These are phyloP conservation scores for Periophthalmodon schlosseri DNA, from an alignment of 2,113 vertebrate species.

Conservation along the genomic window DNA sequence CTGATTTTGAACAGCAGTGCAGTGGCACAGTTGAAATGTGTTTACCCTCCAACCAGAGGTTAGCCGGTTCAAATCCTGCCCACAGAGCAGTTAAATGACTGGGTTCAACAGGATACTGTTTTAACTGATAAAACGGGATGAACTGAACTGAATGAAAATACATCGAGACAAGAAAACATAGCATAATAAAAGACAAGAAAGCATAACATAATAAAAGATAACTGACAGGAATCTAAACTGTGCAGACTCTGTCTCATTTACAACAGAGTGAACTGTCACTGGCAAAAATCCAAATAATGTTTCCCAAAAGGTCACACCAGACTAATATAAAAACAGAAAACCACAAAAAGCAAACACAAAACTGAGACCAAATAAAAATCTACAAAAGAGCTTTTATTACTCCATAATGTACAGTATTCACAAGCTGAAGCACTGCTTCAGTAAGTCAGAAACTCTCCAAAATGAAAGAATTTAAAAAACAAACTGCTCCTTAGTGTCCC, in stretches of 20 bases:
- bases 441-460: conserved; percentile 73
- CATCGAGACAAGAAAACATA: too few species aligned
- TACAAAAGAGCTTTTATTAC: conserved; percentile 84
- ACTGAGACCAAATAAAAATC: conserved; percentile 84
- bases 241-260: too few species aligned
- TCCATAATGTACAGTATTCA: conserved; percentile 95
- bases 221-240: too few species aligned
- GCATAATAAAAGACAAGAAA: too few species aligned
- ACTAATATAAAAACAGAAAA: conserved; percentile 65
- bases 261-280: too few species aligned
- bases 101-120: too few species aligned
- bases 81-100: too few species aligned
- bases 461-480: conserved; percentile 59
- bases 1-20: background rate
- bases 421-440: conserved; percentile 81
- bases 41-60: background rate
- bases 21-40: background rate
- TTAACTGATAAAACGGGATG: background rate
- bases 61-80: background rate
- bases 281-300: conserved; percentile 71
- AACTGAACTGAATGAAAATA: too few species aligned
- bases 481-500: conserved; percentile 69
- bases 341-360: conserved; percentile 76
- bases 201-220: too few species aligned
- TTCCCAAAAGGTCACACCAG: conserved; percentile 77